These are phyloP conservation scores for Tetanocera ferruginea DNA, from an alignment of 2,888 invertebrate genomes.

Conservation along the genomic window DNA sequence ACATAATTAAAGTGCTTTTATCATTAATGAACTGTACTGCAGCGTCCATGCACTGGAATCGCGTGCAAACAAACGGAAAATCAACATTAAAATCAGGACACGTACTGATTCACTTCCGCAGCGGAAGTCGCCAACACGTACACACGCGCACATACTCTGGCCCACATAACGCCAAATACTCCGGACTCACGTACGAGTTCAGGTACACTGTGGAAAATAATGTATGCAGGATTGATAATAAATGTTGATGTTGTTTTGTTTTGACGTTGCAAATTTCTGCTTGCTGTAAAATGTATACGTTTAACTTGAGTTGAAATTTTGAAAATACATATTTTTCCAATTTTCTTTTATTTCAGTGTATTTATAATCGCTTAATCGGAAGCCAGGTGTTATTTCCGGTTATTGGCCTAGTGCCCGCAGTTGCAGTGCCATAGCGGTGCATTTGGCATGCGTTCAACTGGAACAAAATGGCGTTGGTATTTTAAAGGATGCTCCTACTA, in stretches of 20 bases:
- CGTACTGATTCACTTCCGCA: slow-evolving; percentile 34
- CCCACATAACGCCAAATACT: slow-evolving; percentile 9
- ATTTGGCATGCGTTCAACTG: slow-evolving; percentile 61
- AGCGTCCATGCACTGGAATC: slow-evolving; percentile 3
- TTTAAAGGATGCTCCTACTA: slow-evolving; percentile 13
- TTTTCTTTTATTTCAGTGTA: not conserved
- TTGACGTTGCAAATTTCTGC: not conserved
- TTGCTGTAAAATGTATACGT: not conserved
- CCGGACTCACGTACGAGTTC: not conserved
- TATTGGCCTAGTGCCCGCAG: slow-evolving; percentile 45
- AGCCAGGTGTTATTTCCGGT: slow-evolving; percentile 46
- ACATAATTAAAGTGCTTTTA: slow-evolving; percentile 47
- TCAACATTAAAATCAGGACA: slow-evolving; percentile 37
- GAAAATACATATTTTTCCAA: not conserved
- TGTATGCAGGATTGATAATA: not conserved
- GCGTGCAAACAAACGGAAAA: slow-evolving; percentile 29
- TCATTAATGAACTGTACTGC: slow-evolving; percentile 40
- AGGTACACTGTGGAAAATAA: too few relatives aligned
- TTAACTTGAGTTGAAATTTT: not conserved
- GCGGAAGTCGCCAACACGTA: slow-evolving; percentile 18
- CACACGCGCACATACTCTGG: slow-evolving; percentile 16
- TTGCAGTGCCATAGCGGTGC: slow-evolving; percentile 43
- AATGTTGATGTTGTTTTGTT: not conserved
- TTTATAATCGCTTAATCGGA: slow-evolving; percentile 42
- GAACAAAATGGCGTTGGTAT: slow-evolving; percentile 39